A percentile compares a stretch with the other conserved stretches of the same genome.
phyloP scores from a whole-genome alignment of 64 coral and sea anemone genomes.

The Montipora capricornis region DNA sequence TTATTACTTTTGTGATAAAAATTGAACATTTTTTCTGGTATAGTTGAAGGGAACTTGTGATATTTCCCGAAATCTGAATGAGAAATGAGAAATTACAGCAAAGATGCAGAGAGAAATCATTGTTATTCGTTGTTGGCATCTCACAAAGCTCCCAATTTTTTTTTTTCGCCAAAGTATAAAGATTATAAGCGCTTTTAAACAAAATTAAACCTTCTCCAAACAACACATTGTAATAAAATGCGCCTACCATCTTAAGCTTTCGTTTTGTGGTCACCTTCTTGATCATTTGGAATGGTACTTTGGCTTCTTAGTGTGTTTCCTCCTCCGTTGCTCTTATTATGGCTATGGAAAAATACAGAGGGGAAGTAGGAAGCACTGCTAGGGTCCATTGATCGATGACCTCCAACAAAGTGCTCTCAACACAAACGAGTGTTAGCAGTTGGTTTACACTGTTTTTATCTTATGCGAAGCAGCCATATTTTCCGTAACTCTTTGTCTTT shows the following conservation, averaged over 20 bases:
- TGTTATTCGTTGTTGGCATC: constrained; percentile 21
- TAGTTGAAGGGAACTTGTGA: constrained; percentile 14
- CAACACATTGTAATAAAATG: neutral
- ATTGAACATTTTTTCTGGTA: neutral
- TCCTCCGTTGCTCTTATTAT: neutral
- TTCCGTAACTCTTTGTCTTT: neutral
- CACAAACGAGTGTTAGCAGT: neutral
- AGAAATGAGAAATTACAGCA: constrained; percentile 13
- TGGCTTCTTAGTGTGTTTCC: neutral
- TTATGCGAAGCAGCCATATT: constrained; percentile 26
- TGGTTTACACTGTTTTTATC: constrained; percentile 36
- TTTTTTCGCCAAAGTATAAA: constrained; percentile 4
- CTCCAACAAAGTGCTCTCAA: constrained; percentile 38
- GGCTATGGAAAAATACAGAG: constrained; percentile 28
- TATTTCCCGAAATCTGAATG: constrained; percentile 21
- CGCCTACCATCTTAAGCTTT: neutral
- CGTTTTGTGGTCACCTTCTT: neutral
- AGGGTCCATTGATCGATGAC: constrained; percentile 37
- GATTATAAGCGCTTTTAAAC: neutral
- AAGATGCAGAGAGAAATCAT: constrained; percentile 18
- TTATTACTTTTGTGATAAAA: constrained; percentile 16
- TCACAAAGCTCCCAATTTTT: constrained; percentile 3
- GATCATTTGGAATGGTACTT: neutral
- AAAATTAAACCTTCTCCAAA: constrained; percentile 1
- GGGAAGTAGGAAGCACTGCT: constrained; percentile 58